Conservation (phyloP, 2,888 invertebrate genomes). For the Fragum whitleyi region DNA sequence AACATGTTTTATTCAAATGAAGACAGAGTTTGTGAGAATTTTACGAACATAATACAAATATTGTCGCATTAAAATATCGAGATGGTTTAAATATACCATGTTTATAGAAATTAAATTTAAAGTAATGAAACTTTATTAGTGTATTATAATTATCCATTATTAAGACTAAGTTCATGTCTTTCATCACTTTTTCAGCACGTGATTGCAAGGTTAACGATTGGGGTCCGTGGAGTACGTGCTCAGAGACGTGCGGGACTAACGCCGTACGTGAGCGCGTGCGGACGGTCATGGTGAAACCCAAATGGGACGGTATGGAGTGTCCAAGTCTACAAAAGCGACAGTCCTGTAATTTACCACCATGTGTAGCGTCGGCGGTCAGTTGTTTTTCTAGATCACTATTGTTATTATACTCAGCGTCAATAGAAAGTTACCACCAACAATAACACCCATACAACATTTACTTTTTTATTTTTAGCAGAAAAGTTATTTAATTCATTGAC, state of each 20-base stretch:
- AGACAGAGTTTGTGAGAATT: too few relatives aligned
- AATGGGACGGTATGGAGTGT: slow-evolving; percentile 77
- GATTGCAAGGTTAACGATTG: slow-evolving; percentile 84
- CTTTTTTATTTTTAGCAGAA: background rate
- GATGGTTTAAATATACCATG: too few relatives aligned
- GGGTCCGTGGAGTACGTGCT: slow-evolving; percentile 86
- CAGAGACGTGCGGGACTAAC: slow-evolving; percentile 85
- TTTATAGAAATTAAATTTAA: too few relatives aligned
- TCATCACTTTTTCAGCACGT: slow-evolving; percentile 73
- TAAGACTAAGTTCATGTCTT: too few relatives aligned
- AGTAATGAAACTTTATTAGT: too few relatives aligned
- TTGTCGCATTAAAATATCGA: too few relatives aligned
- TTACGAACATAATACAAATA: too few relatives aligned
- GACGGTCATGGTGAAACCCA: slow-evolving; percentile 71
- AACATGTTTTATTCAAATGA: too few relatives aligned
- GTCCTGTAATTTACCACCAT: slow-evolving; percentile 81
- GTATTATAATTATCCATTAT: too few relatives aligned
- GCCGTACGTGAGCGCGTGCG: slow-evolving; percentile 79
- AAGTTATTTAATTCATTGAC: too few relatives aligned
- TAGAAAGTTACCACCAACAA: too few relatives aligned
- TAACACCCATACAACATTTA: background rate
- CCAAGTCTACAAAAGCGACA: slow-evolving; percentile 77
- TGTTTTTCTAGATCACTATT: background rate
- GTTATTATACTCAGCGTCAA: too few relatives aligned
- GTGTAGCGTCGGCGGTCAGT: slow-evolving; percentile 75